Base-by-base conservation (phyloP, 2,797 vertebrate species). In the Lagorchestes hirsutus region DNA sequence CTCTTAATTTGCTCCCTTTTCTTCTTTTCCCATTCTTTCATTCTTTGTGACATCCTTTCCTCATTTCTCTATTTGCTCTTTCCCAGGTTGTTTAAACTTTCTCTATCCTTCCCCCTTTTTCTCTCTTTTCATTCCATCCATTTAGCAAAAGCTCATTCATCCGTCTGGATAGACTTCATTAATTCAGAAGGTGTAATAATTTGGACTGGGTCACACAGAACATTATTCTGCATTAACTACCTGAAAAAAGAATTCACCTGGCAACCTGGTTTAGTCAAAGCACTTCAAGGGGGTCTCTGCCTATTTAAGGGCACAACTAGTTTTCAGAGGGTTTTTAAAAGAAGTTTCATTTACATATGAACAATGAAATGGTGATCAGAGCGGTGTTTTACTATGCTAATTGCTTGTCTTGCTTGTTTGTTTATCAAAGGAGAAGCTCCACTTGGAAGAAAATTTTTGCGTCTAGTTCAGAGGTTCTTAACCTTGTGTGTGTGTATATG, bases 261-360 rank as follows among this genome's bases (percentile, higher is more conserved):
- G 93, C 93, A 94, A 93, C 11, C 93, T 91, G 93, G 50, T 90
- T 91, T 92, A 96, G 58, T 74, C 57, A 92, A 14, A 93, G 18
- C 91, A 90, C 40, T 97, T 93, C 93, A 90, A 91, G 92, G 62
- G 95, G 57, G 74, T 46, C 74, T 82, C 22, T 50, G 74, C 22
- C 40, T 91, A 93, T 97, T 96, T 97, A 95, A 95, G 24, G 95
- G n/a, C 93, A 93, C n/a, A 59, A 59, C 54, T 62, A 94, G 91
- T 4, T 92, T 27, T 94, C 93, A 95, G 92, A 92, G 46, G 13
- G 27, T 97, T 74, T 96, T 93, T n/a, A 93, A 24, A 54, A 55
- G 92, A 93, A 92, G 52, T 54, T 55, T 92, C 54, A 87, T 95
- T 91, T 95, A 91, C 46, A 59, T 91, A 52, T 82, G 95, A 95